phyloP scores from a whole-genome alignment of 92 coral and sea anemone species.

The Epizoanthus illoricatus region DNA sequence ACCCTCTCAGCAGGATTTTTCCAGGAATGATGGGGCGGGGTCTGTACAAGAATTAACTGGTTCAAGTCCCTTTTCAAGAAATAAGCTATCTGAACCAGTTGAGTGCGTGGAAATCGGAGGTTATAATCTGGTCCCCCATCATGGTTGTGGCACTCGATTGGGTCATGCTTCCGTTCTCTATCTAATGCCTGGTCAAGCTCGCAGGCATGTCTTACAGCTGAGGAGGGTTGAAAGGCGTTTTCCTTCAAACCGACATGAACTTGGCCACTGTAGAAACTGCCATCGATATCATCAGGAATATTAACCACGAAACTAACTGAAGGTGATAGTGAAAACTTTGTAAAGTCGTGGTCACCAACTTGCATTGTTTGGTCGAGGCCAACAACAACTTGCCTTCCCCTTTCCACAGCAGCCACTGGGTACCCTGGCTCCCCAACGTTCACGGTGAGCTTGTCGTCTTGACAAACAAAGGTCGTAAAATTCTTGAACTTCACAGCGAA shows the following conservation, averaged over 20 bases:
- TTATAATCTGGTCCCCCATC: background rate
- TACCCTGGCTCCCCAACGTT: constrained; percentile 33
- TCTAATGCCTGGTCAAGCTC: constrained; percentile 24
- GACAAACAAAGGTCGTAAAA: constrained; percentile 54
- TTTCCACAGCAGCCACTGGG: too few species aligned
- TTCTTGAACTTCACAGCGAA: constrained; percentile 42
- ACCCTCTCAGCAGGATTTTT: constrained; percentile 62
- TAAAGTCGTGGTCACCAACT: constrained; percentile 66
- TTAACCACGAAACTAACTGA: constrained; percentile 53
- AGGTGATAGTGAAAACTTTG: constrained; percentile 40
- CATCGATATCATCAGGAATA: constrained; percentile 49
- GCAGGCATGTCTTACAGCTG: constrained; percentile 56
- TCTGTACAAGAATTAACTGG: constrained; percentile 41
- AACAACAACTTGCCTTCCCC: constrained; percentile 8
- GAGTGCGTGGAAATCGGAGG: constrained; percentile 36
- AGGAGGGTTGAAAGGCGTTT: constrained; percentile 42
- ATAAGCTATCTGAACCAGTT: constrained; percentile 47
- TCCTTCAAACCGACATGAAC: constrained; percentile 56
- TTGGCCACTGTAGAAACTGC: constrained; percentile 60
- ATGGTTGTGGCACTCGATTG: constrained; percentile 47
- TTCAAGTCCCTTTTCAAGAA: constrained; percentile 45
- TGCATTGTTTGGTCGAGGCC: constrained; percentile 55
- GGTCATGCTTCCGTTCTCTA: constrained; percentile 29
- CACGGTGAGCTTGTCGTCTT: constrained; percentile 1
- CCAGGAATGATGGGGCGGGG: constrained; percentile 46